These are phyloP conservation scores for Alentia gelatinosa DNA, from an alignment of 2,888 invertebrate genomes.

Conservation along the genomic window DNA sequence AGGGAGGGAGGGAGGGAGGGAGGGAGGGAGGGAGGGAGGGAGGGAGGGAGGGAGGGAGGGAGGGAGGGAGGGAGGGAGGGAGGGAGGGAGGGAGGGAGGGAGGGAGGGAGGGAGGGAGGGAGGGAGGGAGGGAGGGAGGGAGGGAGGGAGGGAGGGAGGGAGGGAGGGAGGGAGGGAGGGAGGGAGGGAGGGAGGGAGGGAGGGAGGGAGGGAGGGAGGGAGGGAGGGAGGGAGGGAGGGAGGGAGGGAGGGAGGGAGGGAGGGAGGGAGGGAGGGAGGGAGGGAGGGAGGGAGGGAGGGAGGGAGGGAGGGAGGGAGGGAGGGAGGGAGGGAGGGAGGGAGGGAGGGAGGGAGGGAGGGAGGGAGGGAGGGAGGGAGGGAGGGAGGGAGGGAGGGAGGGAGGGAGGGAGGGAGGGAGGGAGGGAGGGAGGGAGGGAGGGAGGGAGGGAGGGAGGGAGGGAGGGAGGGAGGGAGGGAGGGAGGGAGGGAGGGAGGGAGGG, in stretches of 20 bases:
- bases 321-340: slow-evolving; percentile 19
- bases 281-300: slow-evolving; percentile 33
- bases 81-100: slow-evolving; percentile 20
- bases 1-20: too few species aligned
- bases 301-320: slow-evolving; percentile 33
- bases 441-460: slow-evolving; percentile 37
- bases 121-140: slow-evolving; percentile 19
- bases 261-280: slow-evolving; percentile 20
- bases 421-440: slow-evolving; percentile 28
- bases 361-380: slow-evolving; percentile 37
- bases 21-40: too few species aligned
- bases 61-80: background rate
- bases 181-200: slow-evolving; percentile 26
- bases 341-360: slow-evolving; percentile 37
- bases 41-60: background rate
- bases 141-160: slow-evolving; percentile 31
- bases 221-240: slow-evolving; percentile 12
- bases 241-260: slow-evolving; percentile 8
- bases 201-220: slow-evolving; percentile 20
- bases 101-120: background rate
- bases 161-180: slow-evolving; percentile 30
- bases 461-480: slow-evolving; percentile 34
- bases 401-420: slow-evolving; percentile 32
- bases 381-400: slow-evolving; percentile 30
- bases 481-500: slow-evolving; percentile 34